phyloP scores from a whole-genome alignment of 2,888 invertebrate species.

The Diarsia dahlii region DNA sequence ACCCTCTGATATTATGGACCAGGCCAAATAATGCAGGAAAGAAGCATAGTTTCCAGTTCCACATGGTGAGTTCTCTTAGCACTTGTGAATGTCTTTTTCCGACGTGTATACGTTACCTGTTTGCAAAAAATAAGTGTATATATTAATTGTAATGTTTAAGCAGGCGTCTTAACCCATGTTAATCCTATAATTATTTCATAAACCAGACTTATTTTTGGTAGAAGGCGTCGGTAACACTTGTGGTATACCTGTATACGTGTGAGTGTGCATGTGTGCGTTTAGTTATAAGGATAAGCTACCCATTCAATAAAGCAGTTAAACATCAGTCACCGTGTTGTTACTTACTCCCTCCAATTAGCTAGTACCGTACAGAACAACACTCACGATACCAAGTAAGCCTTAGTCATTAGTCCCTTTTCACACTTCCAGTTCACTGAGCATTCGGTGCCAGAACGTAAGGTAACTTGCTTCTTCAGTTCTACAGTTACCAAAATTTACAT shows the following conservation, averaged over 20 bases:
- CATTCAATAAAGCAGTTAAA: no score
- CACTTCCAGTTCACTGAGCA: neutral
- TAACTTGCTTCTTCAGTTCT: neutral
- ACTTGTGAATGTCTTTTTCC: constrained; percentile 10
- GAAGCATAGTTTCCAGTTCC: constrained; percentile 26
- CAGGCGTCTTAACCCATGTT: neutral
- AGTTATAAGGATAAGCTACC: no score
- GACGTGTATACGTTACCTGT: neutral
- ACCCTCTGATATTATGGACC: constrained; percentile 43
- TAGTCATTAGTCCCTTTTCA: no score
- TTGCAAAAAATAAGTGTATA: neutral
- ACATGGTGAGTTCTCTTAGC: constrained; percentile 40
- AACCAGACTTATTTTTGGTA: neutral
- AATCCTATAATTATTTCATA: neutral
- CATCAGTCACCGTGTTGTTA: no score
- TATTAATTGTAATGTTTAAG: neutral
- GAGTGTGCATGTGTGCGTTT: no score
- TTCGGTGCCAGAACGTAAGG: neutral
- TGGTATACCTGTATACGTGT: no score
- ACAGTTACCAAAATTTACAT: constrained; percentile 8
- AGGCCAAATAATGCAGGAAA: constrained; percentile 41
- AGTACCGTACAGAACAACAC: no score
- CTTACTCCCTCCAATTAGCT: no score
- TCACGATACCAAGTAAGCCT: neutral
- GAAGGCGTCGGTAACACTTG: neutral